Evolutionary conservation across 2,888 invertebrate genomes (phyloP).

Genomic region (Phytoseiulus persimilis): DNA sequence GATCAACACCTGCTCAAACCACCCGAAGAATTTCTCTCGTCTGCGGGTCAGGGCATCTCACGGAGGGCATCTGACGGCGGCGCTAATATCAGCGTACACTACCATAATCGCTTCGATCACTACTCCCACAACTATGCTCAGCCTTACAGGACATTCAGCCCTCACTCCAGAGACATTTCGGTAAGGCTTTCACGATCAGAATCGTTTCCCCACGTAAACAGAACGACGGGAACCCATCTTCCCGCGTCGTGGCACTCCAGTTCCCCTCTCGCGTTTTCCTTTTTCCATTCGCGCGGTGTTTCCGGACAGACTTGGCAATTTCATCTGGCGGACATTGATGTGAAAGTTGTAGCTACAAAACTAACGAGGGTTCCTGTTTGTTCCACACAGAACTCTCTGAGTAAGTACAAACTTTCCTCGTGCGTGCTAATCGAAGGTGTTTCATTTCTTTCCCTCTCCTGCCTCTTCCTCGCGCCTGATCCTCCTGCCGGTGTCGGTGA

Average conservation of each 20-base stretch:
- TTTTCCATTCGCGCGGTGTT: background rate
- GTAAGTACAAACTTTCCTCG: background rate
- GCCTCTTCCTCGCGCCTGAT: background rate
- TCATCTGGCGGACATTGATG: no score
- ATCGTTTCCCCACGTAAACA: no score
- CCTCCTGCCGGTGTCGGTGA: background rate
- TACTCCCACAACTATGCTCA: conserved; percentile 30
- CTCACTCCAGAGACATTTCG: conserved; percentile 15
- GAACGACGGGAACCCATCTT: background rate
- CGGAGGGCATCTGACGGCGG: conserved; percentile 91
- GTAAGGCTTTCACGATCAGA: background rate
- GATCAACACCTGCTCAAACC: conserved; percentile 88
- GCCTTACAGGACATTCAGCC: conserved; percentile 31
- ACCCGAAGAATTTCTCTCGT: conserved; percentile 53
- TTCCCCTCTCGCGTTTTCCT: background rate
- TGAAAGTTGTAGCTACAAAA: background rate
- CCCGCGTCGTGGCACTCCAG: background rate
- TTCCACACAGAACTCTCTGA: conserved; percentile 13
- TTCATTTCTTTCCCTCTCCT: conserved; percentile 17
- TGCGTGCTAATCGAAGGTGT: background rate
- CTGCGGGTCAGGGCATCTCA: conserved; percentile 52
- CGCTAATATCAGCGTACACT: conserved; percentile 58
- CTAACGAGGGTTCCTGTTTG: conserved; percentile 10
- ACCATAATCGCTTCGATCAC: conserved; percentile 37
- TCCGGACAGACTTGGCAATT: no score